Conservation (phyloP, 2,113 vertebrate genomes). For the Aphyosemion australe region DNA sequence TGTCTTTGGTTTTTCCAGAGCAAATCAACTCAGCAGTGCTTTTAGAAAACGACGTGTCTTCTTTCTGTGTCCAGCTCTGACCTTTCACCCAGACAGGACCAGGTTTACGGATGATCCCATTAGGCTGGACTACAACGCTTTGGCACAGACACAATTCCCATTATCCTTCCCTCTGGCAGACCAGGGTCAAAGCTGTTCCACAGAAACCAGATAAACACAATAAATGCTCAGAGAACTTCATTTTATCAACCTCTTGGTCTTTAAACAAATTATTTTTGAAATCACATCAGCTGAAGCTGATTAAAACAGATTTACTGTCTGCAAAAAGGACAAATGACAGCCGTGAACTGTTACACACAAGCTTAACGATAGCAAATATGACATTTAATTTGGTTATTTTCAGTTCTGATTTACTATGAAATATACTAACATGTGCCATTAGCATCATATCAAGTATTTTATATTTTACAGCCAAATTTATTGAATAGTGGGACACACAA, state of each 20-base stretch:
- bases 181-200: constrained; percentile 10
- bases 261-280: constrained; percentile 8
- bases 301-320: constrained; percentile 22
- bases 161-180: not conserved
- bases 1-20: not conserved
- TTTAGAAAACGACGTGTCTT: not conserved
- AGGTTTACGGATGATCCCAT: constrained; percentile 59
- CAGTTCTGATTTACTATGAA: constrained; percentile 1
- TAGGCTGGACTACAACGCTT: constrained; percentile 30
- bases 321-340: constrained; percentile 10
- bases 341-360: constrained; percentile 33
- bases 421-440: constrained; percentile 2
- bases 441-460: constrained; percentile 2
- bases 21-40: constrained; percentile 1
- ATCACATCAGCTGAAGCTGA: constrained; percentile 7
- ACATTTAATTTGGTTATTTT: constrained; percentile 2
- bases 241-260: constrained; percentile 23
- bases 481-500: constrained; percentile 10
- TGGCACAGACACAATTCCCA: constrained; percentile 12
- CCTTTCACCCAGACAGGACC: constrained; percentile 41
- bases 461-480: not conserved
- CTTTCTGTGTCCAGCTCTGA: constrained; percentile 12
- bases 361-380: constrained; percentile 31
- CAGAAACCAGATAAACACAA: constrained; percentile 15
- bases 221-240: constrained; percentile 33